A percentile compares a stretch with the other conserved stretches of the same genome.
Conservation (phyloP, 2,113 vertebrate species). For the Willisornis vidua region DNA sequence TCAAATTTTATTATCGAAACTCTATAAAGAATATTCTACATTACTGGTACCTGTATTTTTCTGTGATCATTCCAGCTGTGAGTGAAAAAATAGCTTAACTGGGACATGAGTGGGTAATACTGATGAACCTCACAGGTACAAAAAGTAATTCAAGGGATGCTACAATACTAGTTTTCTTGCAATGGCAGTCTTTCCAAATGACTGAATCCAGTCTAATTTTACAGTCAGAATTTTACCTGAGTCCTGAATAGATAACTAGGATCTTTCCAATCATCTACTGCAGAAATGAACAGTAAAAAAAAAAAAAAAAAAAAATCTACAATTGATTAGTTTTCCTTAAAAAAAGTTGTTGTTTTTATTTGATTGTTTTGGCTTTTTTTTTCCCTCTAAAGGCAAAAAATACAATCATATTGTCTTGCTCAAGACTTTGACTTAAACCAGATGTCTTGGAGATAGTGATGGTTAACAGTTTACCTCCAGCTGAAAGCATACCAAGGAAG, state of each 20-base stretch:
- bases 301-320: not conserved
- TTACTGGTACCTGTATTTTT: not conserved
- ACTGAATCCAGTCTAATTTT: not conserved
- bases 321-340: not conserved
- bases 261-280: not conserved
- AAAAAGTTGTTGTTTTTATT: not conserved
- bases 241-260: not conserved
- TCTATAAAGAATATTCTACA: not conserved
- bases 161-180: not conserved
- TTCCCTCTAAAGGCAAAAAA: not conserved
- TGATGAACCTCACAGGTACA: not conserved
- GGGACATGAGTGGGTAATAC: not conserved
- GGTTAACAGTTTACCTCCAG: not conserved
- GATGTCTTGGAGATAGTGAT: fast-evolving
- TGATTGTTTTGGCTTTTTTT: too few relatives aligned
- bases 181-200: not conserved
- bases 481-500: not conserved
- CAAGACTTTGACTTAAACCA: not conserved
- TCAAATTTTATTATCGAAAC: not conserved
- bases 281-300: not conserved
- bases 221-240: not conserved
- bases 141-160: not conserved
- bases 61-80: not conserved
- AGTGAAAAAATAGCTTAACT: not conserved
- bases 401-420: not conserved